Evolutionary conservation across 1,140 invertebrate species (phyloP).

Genomic region (Physella acuta): DNA sequence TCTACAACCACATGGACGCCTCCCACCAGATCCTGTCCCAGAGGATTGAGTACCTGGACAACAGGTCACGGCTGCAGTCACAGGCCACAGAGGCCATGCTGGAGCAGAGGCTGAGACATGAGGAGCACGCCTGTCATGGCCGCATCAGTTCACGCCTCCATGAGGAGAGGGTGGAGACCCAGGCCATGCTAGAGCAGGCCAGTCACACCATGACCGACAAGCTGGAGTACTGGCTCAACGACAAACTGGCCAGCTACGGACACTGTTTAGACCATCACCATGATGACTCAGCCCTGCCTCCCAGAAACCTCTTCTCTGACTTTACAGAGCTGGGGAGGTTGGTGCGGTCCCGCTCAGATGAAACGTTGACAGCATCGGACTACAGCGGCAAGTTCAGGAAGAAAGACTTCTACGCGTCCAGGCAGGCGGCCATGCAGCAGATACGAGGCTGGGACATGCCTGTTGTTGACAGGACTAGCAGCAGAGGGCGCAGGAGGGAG

Average conservation of each 20-base stretch:
- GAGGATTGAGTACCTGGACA: constrained; percentile 77
- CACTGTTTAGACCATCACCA: constrained; percentile 53
- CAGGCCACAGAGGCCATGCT: constrained; percentile 52
- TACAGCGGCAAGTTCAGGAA: constrained; percentile 52
- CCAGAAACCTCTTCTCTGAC: constrained; percentile 46
- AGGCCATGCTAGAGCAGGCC: constrained; percentile 30
- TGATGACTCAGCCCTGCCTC: constrained; percentile 51
- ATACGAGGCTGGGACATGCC: constrained; percentile 51
- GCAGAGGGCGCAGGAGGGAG: constrained; percentile 2
- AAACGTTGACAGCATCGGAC: constrained; percentile 57
- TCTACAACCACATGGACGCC: constrained; percentile 80
- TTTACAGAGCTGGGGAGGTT: constrained; percentile 47
- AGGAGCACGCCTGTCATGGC: constrained; percentile 39
- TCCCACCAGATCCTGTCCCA: constrained; percentile 78
- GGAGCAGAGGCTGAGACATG: constrained; percentile 40
- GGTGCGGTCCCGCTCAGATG: constrained; percentile 55
- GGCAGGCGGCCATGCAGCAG: constrained; percentile 50
- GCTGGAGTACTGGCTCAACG: constrained; percentile 49
- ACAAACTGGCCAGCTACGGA: constrained; percentile 44
- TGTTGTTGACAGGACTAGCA: neutral
- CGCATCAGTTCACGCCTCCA: constrained; percentile 34
- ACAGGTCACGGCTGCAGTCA: constrained; percentile 75
- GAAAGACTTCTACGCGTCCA: constrained; percentile 49
- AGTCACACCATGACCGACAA: constrained; percentile 37
- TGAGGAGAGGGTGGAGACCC: constrained; percentile 36